phyloP scores from a whole-genome alignment of 2,888 invertebrate genomes.

The Dromius quadrimaculatus region DNA sequence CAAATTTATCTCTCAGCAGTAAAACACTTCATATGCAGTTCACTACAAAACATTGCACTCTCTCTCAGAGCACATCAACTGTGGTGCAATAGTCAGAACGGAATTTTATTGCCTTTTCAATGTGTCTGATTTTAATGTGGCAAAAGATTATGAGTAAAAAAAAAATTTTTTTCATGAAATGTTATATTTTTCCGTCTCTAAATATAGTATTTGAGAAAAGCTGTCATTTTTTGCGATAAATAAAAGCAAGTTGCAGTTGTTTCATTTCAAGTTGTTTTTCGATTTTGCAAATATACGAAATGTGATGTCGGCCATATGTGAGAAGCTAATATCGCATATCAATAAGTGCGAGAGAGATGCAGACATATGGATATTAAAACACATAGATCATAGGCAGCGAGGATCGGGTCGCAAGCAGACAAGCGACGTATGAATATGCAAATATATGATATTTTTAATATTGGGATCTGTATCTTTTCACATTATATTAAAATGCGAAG shows the following conservation, averaged over 20 bases:
- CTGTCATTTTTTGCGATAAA: neutral
- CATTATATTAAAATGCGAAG: slow-evolving; percentile 39
- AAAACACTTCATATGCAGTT: too few relatives aligned
- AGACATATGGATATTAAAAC: slow-evolving; percentile 41
- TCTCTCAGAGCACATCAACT: too few relatives aligned
- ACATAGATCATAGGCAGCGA: slow-evolving; percentile 42
- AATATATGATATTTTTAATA: slow-evolving; percentile 47
- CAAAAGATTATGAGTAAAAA: too few relatives aligned
- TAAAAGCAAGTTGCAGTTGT: slow-evolving; percentile 14
- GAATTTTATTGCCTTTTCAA: too few relatives aligned
- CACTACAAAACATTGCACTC: too few relatives aligned
- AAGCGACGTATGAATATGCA: slow-evolving; percentile 41
- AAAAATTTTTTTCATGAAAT: too few relatives aligned
- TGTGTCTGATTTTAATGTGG: too few relatives aligned
- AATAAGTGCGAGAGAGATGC: slow-evolving; percentile 33
- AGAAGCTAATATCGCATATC: slow-evolving; percentile 34
- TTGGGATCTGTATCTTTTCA: slow-evolving; percentile 41
- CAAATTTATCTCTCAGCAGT: too few relatives aligned
- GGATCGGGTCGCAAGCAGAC: slow-evolving; percentile 29
- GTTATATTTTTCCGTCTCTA: neutral
- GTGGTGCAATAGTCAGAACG: too few relatives aligned
- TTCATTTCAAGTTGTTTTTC: slow-evolving; percentile 35
- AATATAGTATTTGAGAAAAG: neutral
- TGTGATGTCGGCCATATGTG: slow-evolving; percentile 8
- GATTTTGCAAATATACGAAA: slow-evolving; percentile 28